Percentiles rank a stretch among this genome's conserved stretches.
These are phyloP conservation scores for Sandelia bainsii DNA, from an alignment of 2,797 vertebrate species.

Conservation along the genomic window DNA sequence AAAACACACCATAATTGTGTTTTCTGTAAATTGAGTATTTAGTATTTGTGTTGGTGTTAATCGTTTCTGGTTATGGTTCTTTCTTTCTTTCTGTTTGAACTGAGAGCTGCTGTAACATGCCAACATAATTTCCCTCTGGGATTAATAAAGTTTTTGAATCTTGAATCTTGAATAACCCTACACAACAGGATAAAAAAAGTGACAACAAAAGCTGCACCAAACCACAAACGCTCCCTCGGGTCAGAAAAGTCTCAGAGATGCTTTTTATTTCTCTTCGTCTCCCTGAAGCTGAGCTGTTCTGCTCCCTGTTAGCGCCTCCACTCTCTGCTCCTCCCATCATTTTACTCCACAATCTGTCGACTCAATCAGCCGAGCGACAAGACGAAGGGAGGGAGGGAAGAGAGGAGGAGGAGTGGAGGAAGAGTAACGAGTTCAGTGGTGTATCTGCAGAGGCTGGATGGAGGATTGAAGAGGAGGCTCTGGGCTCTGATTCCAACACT, in stretches of 20 bases:
- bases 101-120: too few species aligned
- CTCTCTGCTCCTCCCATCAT: constrained; percentile 21
- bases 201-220: neutral
- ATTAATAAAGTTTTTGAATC: too few species aligned
- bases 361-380: constrained; percentile 36
- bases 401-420: neutral
- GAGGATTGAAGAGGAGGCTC: constrained; percentile 51
- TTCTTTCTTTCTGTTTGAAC: too few species aligned
- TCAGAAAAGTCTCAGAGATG: neutral
- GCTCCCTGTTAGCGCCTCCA: neutral
- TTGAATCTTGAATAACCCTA: too few species aligned
- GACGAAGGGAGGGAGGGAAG: neutral
- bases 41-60: too few species aligned
- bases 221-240: neutral
- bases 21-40: too few species aligned
- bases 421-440: constrained; percentile 67
- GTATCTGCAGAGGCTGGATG: constrained; percentile 46
- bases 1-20: too few species aligned
- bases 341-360: constrained; percentile 48
- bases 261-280: neutral
- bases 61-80: too few species aligned
- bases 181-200: neutral
- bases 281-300: neutral
- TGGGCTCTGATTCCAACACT: constrained; percentile 24
- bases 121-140: too few species aligned